phyloP scores from a whole-genome alignment of 2,113 vertebrate species.

The Gallinago paraguaiae region DNA sequence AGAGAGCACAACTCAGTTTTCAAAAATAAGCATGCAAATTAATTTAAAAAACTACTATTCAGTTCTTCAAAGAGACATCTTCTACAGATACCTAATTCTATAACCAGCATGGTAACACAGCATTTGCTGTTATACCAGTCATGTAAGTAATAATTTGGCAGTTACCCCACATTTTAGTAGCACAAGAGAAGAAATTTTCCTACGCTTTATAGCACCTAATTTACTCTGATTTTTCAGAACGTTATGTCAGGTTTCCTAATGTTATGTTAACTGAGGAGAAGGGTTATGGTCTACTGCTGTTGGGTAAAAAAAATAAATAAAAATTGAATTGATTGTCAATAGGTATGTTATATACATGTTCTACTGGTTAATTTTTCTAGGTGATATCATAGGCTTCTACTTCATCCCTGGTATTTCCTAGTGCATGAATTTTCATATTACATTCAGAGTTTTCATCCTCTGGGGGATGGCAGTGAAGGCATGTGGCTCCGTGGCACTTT shows the following conservation, averaged over 20 bases:
- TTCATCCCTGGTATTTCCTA: not conserved
- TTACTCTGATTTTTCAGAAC: not conserved
- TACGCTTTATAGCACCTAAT: not conserved
- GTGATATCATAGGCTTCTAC: not conserved
- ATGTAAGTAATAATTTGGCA: not conserved
- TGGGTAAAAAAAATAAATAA: not conserved
- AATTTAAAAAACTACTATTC: not conserved
- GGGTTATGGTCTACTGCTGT: not conserved
- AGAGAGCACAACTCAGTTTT: not conserved
- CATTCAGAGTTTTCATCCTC: not conserved
- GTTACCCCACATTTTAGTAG: not conserved
- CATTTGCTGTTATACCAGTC: not conserved
- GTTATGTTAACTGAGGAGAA: not conserved
- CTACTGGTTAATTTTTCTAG: not conserved
- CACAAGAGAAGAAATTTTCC: not conserved
- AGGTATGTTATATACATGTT: not conserved
- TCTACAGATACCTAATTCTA: not conserved
- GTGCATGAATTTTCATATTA: not conserved
- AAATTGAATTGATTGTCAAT: not conserved
- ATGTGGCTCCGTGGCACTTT: not conserved
- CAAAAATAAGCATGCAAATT: not conserved
- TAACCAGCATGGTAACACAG: not conserved
- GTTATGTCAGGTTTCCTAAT: not conserved
- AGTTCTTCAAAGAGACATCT: not conserved
- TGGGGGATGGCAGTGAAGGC: not conserved